Conservation (phyloP, 2,797 vertebrate species). For the Centropyge bicolor region DNA sequence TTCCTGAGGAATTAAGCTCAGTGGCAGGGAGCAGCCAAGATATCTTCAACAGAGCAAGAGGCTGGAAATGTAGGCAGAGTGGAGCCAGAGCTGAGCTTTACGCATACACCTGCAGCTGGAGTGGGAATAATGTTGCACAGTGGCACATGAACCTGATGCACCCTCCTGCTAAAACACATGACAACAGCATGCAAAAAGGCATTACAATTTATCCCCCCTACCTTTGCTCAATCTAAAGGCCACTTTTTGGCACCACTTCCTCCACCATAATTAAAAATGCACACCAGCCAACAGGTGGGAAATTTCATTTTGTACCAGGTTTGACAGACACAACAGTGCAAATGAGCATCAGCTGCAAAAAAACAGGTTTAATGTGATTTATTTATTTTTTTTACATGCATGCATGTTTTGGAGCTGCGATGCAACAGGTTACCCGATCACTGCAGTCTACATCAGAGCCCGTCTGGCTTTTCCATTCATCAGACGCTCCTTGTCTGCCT, state of each 20-base stretch:
- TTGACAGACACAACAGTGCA: conserved; percentile 34
- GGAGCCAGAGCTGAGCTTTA: conserved; percentile 53
- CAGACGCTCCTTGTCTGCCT: conserved; percentile 76
- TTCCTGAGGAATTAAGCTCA: conserved; percentile 93
- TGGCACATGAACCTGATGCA: conserved; percentile 14
- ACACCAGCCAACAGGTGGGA: not conserved
- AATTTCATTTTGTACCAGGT: conserved; percentile 21
- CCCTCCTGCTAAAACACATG: not conserved
- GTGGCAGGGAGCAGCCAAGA: conserved; percentile 83
- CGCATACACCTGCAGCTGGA: conserved; percentile 13
- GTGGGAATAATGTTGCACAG: conserved; percentile 19
- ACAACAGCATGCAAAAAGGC: no score
- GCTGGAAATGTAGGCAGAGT: conserved; percentile 78
- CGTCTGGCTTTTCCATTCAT: conserved; percentile 69
- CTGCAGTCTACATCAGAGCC: conserved; percentile 81
- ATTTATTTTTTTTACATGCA: conserved; percentile 11
- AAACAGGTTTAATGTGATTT: conserved; percentile 17
- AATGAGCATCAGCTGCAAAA: no score
- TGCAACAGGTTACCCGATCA: conserved; percentile 93
- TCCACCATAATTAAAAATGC: conserved; percentile 8
- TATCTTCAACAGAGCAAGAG: conserved; percentile 79
- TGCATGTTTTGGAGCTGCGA: conserved; percentile 58
- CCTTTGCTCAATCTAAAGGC: not conserved
- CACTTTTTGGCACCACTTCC: conserved; percentile 48
- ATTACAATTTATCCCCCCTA: not conserved